A percentile compares a stretch with the other conserved stretches of the same genome.
Evolutionary conservation across 2,888 invertebrate genomes (phyloP).

Genomic region (Pterostichus niger): DNA sequence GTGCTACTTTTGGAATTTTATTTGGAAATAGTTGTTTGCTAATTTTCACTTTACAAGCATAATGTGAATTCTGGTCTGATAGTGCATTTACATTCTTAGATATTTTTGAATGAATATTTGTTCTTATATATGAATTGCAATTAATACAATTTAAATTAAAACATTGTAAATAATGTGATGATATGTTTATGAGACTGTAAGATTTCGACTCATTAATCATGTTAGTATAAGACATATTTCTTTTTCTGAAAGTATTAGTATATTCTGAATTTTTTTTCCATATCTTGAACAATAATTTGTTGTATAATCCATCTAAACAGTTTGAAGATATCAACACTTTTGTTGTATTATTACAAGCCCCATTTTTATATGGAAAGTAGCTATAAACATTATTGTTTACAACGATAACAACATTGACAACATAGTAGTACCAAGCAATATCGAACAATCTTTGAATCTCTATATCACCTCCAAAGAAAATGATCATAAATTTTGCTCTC

Average conservation of each 20-base stretch:
- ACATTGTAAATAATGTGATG: too few relatives aligned
- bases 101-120: too few relatives aligned
- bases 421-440: constrained; percentile 16
- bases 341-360: not conserved
- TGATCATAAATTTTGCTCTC: not conserved
- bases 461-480: not conserved
- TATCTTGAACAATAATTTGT: not conserved
- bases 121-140: too few relatives aligned
- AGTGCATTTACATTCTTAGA: too few relatives aligned
- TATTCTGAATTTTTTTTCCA: not conserved
- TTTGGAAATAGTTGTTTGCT: constrained; percentile 23
- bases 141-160: too few relatives aligned
- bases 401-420: constrained; percentile 10
- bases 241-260: not conserved
- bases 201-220: too few relatives aligned
- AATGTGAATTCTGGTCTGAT: too few relatives aligned
- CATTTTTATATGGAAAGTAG: constrained; percentile 31
- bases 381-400: constrained; percentile 6
- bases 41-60: too few relatives aligned
- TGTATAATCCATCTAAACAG: not conserved
- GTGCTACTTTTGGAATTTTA: constrained; percentile 26
- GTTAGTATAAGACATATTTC: not conserved
- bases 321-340: not conserved
- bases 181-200: too few relatives aligned
- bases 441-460: constrained; percentile 3